A percentile compares a stretch with the other conserved stretches of the same genome.
phyloP scores from a whole-genome alignment of 1,140 invertebrate species.

The Drosophila takahashii region DNA sequence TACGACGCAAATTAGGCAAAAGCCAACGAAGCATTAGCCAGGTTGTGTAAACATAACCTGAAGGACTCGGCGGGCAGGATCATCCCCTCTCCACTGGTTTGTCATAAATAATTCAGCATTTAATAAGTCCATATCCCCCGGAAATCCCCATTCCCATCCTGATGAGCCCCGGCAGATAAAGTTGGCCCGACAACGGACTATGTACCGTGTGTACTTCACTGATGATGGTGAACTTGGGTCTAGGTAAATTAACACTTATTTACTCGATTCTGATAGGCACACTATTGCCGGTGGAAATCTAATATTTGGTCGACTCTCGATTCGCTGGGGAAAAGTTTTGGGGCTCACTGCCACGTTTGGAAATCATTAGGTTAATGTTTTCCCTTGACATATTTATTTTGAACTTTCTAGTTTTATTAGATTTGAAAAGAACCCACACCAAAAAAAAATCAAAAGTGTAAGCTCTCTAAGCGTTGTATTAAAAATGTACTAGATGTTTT shows the following conservation, averaged over 20 bases:
- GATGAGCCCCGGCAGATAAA: slow-evolving; percentile 32
- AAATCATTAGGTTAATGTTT: slow-evolving; percentile 11
- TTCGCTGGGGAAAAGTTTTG: slow-evolving; percentile 1
- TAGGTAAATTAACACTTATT: slow-evolving; percentile 48
- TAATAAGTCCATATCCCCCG: slow-evolving; percentile 32
- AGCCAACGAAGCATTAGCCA: slow-evolving; percentile 45
- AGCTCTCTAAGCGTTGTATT: no score
- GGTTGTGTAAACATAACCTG: slow-evolving; percentile 45
- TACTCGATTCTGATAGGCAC: slow-evolving; percentile 14
- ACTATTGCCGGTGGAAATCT: slow-evolving; percentile 28
- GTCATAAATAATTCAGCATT: slow-evolving; percentile 50
- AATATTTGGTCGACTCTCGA: neutral
- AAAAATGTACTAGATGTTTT: no score
- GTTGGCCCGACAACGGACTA: slow-evolving; percentile 10
- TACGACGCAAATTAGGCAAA: slow-evolving; percentile 44
- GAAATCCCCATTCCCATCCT: neutral
- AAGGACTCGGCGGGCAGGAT: slow-evolving; percentile 6
- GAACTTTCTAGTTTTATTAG: neutral
- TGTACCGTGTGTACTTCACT: neutral
- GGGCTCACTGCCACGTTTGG: neutral
- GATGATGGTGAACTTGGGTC: slow-evolving; percentile 12
- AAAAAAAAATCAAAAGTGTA: no score
- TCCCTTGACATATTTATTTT: neutral
- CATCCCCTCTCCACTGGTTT: neutral
- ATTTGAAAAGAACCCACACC: neutral